Evolutionary conservation across 2,888 invertebrate species (phyloP), one percentile per base, ranked within the genome.

Genomic region (Dysmachus trigonus): DNA sequence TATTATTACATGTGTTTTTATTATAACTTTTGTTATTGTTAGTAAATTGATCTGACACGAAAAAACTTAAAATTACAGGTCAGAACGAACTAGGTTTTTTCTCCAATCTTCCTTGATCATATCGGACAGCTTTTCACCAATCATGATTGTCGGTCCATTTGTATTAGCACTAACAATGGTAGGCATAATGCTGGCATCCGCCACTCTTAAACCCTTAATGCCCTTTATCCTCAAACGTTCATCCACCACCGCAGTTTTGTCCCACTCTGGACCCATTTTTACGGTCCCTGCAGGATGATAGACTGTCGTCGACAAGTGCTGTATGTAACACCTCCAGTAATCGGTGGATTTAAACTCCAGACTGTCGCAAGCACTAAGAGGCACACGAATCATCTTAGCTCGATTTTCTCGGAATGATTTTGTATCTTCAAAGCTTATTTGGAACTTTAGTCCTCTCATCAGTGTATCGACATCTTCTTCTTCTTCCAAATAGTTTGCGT

Each of bases 161-260:
- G 96, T 96, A 90, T 96, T 92, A 90, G 88, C 97, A 84, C 94
- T 95, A 0, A 95, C 93, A 83, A 97, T 95, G 13, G 92, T 93
- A 0, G 97, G 97, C 95, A 97, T 97, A 47, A 97, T 93, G 88
- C 96, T 97, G 0, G 95, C 96, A 90, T 97, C 97, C 5, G 96
- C 94, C 0, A 97, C 95, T n/a, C 97, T 93, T 6, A 97, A 92
- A n/a, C 94, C 93, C 7, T 91, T 90, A 0, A 97, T 92, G 0
- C 95, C 95, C 74, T 92, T 92, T 5, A 95, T 93, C 8, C 92
- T 90, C 86, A 94, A 90, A 15, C 93, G 89, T 0, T 91, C 88
- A 88, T 93, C 93, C 0, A 95, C 94, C 0, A 95, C 94, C 0
- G 93, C 91, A 0, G 88, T 88, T 0, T 89, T 89, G 89, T 94